A percentile compares a stretch with the other conserved stretches of the same genome.
phyloP scores from a whole-genome alignment of 1,140 invertebrate genomes.

The Eupeodes corollae region DNA sequence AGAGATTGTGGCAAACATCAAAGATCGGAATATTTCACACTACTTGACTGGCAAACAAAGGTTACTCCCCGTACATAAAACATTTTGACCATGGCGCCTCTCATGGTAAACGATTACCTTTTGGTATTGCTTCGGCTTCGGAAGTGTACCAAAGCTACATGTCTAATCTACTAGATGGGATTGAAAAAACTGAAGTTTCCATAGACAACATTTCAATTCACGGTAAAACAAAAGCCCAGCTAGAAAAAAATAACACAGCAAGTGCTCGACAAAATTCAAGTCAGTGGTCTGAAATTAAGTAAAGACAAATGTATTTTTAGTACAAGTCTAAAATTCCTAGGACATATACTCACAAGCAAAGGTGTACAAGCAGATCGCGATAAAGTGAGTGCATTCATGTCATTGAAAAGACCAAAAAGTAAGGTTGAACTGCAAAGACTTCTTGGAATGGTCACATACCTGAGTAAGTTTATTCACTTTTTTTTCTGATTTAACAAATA shows the following conservation, averaged over 20 bases:
- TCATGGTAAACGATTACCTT: slow-evolving; percentile 24
- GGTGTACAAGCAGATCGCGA: slow-evolving; percentile 25
- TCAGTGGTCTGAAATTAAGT: slow-evolving; percentile 20
- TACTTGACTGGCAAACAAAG: slow-evolving; percentile 36
- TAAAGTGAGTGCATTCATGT: slow-evolving; percentile 30
- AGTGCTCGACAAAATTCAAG: slow-evolving; percentile 13
- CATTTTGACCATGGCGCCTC: slow-evolving; percentile 23
- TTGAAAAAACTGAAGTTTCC: slow-evolving; percentile 11
- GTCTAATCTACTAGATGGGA: slow-evolving; percentile 10
- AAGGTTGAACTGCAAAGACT: slow-evolving; percentile 31
- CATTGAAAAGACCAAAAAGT: slow-evolving; percentile 17
- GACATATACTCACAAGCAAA: slow-evolving; percentile 20
- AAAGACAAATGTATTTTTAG: slow-evolving; percentile 18
- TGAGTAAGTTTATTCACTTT: slow-evolving; percentile 35
- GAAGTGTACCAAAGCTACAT: slow-evolving; percentile 18
- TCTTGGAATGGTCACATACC: slow-evolving; percentile 36
- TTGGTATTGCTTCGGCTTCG: slow-evolving; percentile 19
- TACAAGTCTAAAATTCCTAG: slow-evolving; percentile 23
- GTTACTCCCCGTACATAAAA: slow-evolving; percentile 23
- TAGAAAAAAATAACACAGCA: slow-evolving; percentile 5
- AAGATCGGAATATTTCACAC: slow-evolving; percentile 18
- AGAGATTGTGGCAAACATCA: slow-evolving; percentile 11
- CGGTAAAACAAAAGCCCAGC: not conserved
- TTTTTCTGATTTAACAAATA: slow-evolving; percentile 25
- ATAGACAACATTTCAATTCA: slow-evolving; percentile 29